Percentiles rank a stretch among this genome's conserved stretches.
phyloP scores from a whole-genome alignment of 2,113 vertebrate species.

The Istiophorus platypterus region DNA sequence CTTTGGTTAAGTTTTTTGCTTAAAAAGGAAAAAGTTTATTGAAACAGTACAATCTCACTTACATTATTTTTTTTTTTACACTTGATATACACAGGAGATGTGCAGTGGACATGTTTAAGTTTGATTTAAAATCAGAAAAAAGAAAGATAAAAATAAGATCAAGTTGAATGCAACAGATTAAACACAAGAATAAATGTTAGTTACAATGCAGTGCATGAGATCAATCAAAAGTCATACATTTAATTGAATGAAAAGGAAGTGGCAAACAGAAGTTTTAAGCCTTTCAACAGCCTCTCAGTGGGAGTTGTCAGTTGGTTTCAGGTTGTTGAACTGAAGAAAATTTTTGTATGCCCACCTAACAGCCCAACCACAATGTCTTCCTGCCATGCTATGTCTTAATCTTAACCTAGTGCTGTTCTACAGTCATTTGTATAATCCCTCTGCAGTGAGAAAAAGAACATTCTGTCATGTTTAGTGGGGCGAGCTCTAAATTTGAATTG shows the following conservation, averaged over 20 bases:
- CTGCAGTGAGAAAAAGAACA: slow-evolving; percentile 16
- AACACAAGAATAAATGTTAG: not conserved
- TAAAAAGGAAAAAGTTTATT: not conserved
- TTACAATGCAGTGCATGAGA: not conserved
- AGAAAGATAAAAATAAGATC: not conserved
- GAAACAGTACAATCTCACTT: not conserved
- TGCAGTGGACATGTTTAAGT: not conserved
- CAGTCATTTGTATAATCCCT: slow-evolving; percentile 34
- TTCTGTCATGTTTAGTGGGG: slow-evolving; percentile 25
- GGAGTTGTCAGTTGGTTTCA: slow-evolving; percentile 12
- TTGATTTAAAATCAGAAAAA: too few species aligned
- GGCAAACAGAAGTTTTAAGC: slow-evolving; percentile 19
- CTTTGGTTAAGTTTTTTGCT: not conserved
- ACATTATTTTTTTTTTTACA: too few species aligned
- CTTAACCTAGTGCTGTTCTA: slow-evolving; percentile 5
- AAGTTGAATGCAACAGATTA: not conserved
- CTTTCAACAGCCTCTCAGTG: slow-evolving; percentile 19
- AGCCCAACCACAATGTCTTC: not conserved
- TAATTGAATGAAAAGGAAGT: not conserved
- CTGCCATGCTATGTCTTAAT: slow-evolving; percentile 14
- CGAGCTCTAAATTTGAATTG: slow-evolving; percentile 7
- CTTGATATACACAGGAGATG: not conserved
- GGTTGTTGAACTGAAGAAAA: slow-evolving; percentile 25
- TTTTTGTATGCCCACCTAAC: slow-evolving; percentile 25
- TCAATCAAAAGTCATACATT: not conserved